Evolutionary conservation across 2,888 invertebrate genomes (phyloP), one percentile per base, ranked within the genome.

Genomic region (Aethes cnicana): DNA sequence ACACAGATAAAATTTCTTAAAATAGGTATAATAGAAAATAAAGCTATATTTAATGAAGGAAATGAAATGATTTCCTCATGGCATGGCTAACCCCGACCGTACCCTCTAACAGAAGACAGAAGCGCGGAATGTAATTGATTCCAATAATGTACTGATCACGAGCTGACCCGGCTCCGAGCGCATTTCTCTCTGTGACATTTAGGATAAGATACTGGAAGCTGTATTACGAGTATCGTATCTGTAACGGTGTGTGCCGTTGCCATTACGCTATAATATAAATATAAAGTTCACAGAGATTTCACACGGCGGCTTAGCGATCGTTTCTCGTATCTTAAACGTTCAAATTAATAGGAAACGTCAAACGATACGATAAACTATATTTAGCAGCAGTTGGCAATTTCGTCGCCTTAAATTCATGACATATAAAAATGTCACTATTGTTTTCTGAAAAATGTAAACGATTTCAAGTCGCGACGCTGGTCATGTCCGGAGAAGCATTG

Each of bases 91-190:
- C 44, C 32, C 25, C 9, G 30, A 11, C 14, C n/a, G n/a, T n/a
- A n/a, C n/a, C n/a, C n/a, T n/a, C 32, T 26, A 30, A 36, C 43
- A n/a, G n/a, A n/a, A n/a, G 25, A 46, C 52, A 52, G 52, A 33
- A 44, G 52, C 46, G 4, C 32, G 26, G 42, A 43, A 26, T 32
- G 44, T 44, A 46, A 43, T 47, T 48, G 44, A 41, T 55, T 53
- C 53, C 56, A 50, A 53, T 53, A 56, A 56, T 53, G 56, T 49
- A 37, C 12, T 28, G 48, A 49, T 53, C 56, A 56, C 56, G 56
- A 56, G 41, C 46, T 49, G 53, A 56, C 48, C 56, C 42, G 46
- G 12, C 53, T 42, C 30, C n/a, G 26, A 23, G 44, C 53, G 53
- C 53, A 44, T 50, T 53, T 42, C 53, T 33, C 53, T 46, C 41